Evolutionary conservation across 2,888 invertebrate genomes (phyloP), one percentile per base, ranked within the genome.

Genomic region (Abscondita cerata): DNA sequence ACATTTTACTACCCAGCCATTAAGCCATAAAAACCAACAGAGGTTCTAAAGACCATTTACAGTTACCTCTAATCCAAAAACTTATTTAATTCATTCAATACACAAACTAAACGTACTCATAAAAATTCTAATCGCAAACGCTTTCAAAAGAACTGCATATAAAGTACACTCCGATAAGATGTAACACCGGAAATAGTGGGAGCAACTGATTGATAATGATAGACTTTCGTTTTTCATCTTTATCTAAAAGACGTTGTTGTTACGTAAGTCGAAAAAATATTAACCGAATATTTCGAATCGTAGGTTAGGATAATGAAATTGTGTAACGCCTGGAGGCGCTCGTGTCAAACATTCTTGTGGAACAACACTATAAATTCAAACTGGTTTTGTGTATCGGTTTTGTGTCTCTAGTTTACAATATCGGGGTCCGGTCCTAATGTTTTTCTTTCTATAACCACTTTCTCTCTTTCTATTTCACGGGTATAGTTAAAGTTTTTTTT

Each of bases 181-280:
- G 59, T 40, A 13, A 46, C 33, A 55, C 55, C 61, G 61, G 61
- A 61, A 61, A 61, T 31, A 18, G 61, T 55, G 61, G 55, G 61
- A 55, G 61, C 36, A 51, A 33, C 51, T 55, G 61, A 61, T 61
- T 61, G 55, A 61, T 55, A 52, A 55, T 61, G 61, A 61, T 61
- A 61, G 51, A 11, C 44, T 33, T 18, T 53, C 44, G 6, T 9
- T 53, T 34, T 9, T 34, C 31, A 25, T 52, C 52, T 34, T 41
- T 52, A 19, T 44, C 44, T 36, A 20, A 34, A 44, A 34, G 25
- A 34, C n/a, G n/a, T n/a, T 31, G 19, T 34, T 19, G 11, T 50
- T 56, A 44, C 44, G 18, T 44, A 44, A 44, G 8, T 6, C 15
- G 6, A 40, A n/a, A n/a, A n/a, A n/a, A 40, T 40, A 44, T 44